phyloP scores from a whole-genome alignment of 2,797 vertebrate genomes.

The Thalassophryne amazonica region DNA sequence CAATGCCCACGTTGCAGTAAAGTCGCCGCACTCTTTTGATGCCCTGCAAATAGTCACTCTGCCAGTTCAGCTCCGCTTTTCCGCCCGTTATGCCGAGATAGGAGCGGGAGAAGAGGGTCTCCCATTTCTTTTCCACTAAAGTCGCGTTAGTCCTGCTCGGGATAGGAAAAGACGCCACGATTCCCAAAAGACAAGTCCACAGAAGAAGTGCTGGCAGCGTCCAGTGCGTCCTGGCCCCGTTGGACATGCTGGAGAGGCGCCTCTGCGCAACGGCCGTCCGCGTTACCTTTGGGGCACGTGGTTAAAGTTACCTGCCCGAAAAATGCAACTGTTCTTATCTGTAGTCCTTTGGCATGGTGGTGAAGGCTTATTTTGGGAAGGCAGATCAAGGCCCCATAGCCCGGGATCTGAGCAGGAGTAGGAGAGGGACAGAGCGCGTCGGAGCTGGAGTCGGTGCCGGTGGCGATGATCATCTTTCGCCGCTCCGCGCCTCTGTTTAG shows the following conservation, averaged over 20 bases:
- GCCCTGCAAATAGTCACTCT: constrained; percentile 94
- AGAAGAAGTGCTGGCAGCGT: constrained; percentile 84
- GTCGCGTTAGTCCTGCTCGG: constrained; percentile 83
- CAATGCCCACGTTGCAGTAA: constrained; percentile 99
- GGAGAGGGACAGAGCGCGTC: constrained; percentile 71
- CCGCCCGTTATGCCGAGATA: constrained; percentile 85
- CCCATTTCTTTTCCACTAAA: constrained; percentile 87
- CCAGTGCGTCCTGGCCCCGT: constrained; percentile 83
- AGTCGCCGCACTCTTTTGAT: constrained; percentile 94
- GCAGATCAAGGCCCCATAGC: constrained; percentile 85
- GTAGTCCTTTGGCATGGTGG: constrained; percentile 91
- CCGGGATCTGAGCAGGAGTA: constrained; percentile 81
- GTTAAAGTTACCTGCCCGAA: constrained; percentile 94
- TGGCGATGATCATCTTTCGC: constrained; percentile 91
- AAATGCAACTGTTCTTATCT: constrained; percentile 94
- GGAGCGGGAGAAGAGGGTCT: constrained; percentile 89
- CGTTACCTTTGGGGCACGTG: constrained; percentile 91
- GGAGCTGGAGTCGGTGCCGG: constrained; percentile 73
- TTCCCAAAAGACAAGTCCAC: constrained; percentile 84
- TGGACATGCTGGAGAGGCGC: constrained; percentile 90
- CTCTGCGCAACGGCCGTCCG: constrained; percentile 89
- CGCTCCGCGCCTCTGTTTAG: constrained; percentile 74
- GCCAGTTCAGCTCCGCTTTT: constrained; percentile 87
- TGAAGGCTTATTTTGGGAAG: constrained; percentile 91
- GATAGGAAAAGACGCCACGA: constrained; percentile 79